Evolutionary conservation across 2,113 vertebrate genomes (phyloP).

Genomic region (Alethe diademata): DNA sequence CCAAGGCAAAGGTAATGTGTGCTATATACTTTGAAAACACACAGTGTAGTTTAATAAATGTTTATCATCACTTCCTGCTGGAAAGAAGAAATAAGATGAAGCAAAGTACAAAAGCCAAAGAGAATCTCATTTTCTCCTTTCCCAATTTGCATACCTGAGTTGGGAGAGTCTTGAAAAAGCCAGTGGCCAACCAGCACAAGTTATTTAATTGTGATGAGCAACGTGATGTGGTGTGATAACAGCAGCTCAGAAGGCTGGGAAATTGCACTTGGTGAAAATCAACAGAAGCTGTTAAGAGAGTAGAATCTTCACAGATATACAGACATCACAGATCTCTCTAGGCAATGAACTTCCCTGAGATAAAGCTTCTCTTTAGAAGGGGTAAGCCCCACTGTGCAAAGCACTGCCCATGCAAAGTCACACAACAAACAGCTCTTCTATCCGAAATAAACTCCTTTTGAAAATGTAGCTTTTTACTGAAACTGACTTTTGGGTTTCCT

Average conservation of each 20-base stretch:
- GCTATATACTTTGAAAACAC: not conserved
- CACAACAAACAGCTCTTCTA: not conserved
- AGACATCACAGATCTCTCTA: not conserved
- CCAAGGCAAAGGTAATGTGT: not conserved
- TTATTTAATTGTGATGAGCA: not conserved
- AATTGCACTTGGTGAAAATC: not conserved
- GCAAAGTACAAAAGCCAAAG: not conserved
- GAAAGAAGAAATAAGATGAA: not conserved
- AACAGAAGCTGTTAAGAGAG: not conserved
- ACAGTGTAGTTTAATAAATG: not conserved
- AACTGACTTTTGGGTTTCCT: not conserved
- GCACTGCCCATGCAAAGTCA: not conserved
- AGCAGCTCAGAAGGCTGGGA: not conserved
- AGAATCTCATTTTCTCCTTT: not conserved
- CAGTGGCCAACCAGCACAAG: not conserved
- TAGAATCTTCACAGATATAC: not conserved
- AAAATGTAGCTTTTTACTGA: not conserved
- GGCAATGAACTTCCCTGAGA: not conserved
- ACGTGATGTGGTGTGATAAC: not conserved
- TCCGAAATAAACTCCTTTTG: not conserved
- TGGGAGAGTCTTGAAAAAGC: not conserved
- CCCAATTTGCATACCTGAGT: not conserved
- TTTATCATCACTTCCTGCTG: not conserved
- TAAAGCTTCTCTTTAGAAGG: not conserved
- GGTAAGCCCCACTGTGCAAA: not conserved